Evolutionary conservation across 2,888 invertebrate species (phyloP).

Genomic region (Limnephilus rhombicus): DNA sequence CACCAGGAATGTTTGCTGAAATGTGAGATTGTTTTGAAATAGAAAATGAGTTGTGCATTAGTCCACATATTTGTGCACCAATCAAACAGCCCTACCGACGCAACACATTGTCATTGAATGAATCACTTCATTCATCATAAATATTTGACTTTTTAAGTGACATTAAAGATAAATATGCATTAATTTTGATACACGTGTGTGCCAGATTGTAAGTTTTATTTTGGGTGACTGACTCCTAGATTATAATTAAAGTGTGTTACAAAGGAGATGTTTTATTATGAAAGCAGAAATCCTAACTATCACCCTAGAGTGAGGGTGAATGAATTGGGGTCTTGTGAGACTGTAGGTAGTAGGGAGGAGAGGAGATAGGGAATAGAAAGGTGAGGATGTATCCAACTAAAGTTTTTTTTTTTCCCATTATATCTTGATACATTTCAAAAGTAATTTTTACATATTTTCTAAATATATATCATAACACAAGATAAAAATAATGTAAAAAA

Average conservation of each 20-base stretch:
- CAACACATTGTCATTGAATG: not conserved
- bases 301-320: no score
- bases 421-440: no score
- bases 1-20: constrained; percentile 51
- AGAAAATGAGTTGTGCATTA: constrained; percentile 19
- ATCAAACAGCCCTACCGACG: not conserved
- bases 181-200: not conserved
- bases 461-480: no score
- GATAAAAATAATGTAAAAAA: no score
- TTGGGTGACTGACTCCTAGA: not conserved
- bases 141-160: not conserved
- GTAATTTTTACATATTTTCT: no score
- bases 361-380: no score
- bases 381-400: no score
- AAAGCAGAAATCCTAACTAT: not conserved
- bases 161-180: not conserved
- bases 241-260: not conserved
- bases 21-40: constrained; percentile 33
- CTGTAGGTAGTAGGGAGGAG: no score
- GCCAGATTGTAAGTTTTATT: not conserved
- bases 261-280: not conserved
- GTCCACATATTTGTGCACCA: not conserved
- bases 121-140: not conserved
- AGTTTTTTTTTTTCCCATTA: no score
- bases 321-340: no score